Evolutionary conservation across 2,888 invertebrate species (phyloP).

Genomic region (Pristionchus entomophagus): DNA sequence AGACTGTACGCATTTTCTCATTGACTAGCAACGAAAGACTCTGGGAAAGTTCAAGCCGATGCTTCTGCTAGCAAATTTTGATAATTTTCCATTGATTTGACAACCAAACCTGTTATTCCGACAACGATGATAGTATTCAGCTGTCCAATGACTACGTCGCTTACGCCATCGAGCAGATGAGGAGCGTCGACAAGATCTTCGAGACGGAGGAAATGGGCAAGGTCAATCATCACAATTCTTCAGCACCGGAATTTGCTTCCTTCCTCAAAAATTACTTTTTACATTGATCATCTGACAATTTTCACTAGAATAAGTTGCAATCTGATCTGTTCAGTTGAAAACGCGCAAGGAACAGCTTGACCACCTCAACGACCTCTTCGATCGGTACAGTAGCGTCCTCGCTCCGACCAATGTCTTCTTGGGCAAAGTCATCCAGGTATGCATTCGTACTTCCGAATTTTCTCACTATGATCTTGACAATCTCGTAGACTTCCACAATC

Average conservation of each 20-base stretch:
- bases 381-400: constrained; percentile 53
- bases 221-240: constrained; percentile 17
- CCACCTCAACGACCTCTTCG: constrained; percentile 58
- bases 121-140: too few species aligned
- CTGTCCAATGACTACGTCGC: constrained; percentile 55
- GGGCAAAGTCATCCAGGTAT: constrained; percentile 61
- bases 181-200: constrained; percentile 62
- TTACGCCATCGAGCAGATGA: constrained; percentile 63
- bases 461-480: background rate
- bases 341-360: constrained; percentile 49
- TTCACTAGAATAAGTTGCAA: background rate
- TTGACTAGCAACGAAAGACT: too few species aligned
- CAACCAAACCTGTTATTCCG: too few species aligned
- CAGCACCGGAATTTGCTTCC: too few species aligned
- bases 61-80: too few species aligned
- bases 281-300: background rate
- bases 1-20: constrained; percentile 40
- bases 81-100: too few species aligned
- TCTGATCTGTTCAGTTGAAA: background rate
- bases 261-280: too few species aligned
- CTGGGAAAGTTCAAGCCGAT: too few species aligned
- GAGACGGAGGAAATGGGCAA: constrained; percentile 58
- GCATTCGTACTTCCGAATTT: background rate
- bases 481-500: too few species aligned
- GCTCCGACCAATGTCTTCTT: constrained; percentile 63